Conservation (phyloP, 2,888 invertebrate species). For the Psococerastis gibbosa region DNA sequence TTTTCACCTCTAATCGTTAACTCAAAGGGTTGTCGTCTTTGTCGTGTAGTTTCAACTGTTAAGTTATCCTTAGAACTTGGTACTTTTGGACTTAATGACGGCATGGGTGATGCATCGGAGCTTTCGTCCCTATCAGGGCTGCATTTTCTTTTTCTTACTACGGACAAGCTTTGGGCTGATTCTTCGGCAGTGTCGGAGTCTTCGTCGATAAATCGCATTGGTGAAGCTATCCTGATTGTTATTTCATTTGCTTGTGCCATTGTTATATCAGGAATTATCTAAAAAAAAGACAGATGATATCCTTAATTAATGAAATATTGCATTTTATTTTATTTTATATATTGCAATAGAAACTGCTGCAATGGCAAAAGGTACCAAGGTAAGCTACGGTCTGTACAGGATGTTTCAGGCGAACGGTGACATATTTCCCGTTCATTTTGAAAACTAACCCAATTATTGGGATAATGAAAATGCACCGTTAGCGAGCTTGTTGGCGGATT, state of each 20-base stretch:
- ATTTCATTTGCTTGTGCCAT: slow-evolving; percentile 8
- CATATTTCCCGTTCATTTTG: too few relatives aligned
- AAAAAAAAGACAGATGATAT: too few relatives aligned
- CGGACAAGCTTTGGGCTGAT: background rate
- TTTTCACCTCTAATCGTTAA: background rate
- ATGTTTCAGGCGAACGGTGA: too few relatives aligned
- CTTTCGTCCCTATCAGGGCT: background rate
- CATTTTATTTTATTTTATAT: too few relatives aligned
- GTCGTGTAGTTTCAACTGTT: background rate
- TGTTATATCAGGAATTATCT: too few relatives aligned
- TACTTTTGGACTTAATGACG: background rate
- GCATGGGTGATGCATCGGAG: background rate
- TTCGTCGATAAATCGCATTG: slow-evolving; percentile 7
- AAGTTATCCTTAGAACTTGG: background rate
- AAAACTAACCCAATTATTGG: too few relatives aligned
- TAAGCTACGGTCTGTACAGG: too few relatives aligned
- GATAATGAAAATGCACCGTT: too few relatives aligned
- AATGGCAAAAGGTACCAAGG: too few relatives aligned
- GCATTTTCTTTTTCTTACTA: background rate
- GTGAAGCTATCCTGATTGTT: background rate
- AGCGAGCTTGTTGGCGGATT: too few relatives aligned
- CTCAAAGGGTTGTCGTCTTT: background rate
- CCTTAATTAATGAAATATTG: too few relatives aligned
- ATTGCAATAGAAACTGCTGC: too few relatives aligned
- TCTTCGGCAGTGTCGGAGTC: background rate